Evolutionary conservation across 2,797 vertebrate species (phyloP).

Genomic region (Poeciliopsis paucimaculata): DNA sequence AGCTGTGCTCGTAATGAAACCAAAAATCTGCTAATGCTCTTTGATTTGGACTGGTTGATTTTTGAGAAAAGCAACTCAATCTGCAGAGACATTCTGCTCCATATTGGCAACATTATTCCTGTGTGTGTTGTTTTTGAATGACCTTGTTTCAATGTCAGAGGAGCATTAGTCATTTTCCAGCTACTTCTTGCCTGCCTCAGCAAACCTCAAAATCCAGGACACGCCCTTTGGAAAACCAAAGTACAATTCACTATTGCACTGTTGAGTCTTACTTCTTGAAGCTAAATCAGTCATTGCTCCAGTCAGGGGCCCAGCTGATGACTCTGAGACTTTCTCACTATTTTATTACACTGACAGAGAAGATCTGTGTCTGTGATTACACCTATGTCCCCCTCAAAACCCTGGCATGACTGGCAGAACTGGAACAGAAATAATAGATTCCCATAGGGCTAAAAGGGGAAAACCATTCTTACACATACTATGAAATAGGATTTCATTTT

Average conservation of each 20-base stretch:
- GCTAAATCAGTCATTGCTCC: not conserved
- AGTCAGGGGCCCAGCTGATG: not conserved
- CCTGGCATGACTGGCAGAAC: slow-evolving; percentile 4
- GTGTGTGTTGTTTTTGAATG: slow-evolving; percentile 1
- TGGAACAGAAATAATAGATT: slow-evolving; percentile 2
- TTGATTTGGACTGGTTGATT: not conserved
- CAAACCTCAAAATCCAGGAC: slow-evolving; percentile 13
- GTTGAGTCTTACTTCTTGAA: not conserved
- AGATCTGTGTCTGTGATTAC: not conserved
- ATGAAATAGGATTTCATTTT: not conserved
- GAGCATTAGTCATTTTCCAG: not conserved
- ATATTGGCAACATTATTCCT: not conserved
- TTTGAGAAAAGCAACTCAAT: not conserved
- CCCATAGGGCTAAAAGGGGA: not conserved
- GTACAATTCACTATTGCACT: not conserved
- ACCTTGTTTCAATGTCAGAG: not conserved
- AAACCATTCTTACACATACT: not conserved
- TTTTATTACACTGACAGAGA: not conserved
- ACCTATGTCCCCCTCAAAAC: not conserved
- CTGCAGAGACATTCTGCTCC: not conserved
- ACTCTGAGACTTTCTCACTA: not conserved
- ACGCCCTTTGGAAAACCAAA: not conserved
- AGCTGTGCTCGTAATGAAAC: not conserved
- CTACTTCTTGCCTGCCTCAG: slow-evolving; percentile 6
- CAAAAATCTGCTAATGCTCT: not conserved